Conservation (phyloP, 2,113 vertebrate genomes). For the Cottus gobio region DNA sequence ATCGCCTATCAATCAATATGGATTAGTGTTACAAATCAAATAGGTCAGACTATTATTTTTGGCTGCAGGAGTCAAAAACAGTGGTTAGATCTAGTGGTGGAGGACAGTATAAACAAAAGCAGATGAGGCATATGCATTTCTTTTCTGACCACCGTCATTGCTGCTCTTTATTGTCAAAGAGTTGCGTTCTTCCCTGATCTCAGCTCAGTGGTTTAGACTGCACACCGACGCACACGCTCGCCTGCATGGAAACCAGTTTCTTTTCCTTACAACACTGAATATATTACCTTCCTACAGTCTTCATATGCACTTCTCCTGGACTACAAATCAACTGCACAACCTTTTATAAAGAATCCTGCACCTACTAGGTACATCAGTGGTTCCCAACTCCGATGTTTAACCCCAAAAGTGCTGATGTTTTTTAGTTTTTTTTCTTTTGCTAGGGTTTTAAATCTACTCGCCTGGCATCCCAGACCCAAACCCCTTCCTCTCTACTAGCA, state of each 20-base stretch:
- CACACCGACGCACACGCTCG: constrained; percentile 31
- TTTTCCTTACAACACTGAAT: constrained; percentile 48
- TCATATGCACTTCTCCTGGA: constrained; percentile 51
- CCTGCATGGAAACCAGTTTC: constrained; percentile 50
- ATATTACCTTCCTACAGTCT: constrained; percentile 50
- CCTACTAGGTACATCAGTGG: constrained; percentile 42
- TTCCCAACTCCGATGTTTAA: constrained; percentile 41
- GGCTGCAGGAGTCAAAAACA: constrained; percentile 48
- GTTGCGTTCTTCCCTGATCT: constrained; percentile 75
- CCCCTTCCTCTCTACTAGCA: constrained; percentile 6
- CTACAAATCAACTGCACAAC: constrained; percentile 61
- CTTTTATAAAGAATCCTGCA: constrained; percentile 66
- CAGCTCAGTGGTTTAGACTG: constrained; percentile 59
- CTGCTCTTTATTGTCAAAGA: constrained; percentile 64
- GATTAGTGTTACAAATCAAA: constrained; percentile 51
- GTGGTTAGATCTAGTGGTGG: constrained; percentile 45
- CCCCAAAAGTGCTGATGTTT: constrained; percentile 14
- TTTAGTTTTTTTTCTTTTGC: not conserved
- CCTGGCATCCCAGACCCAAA: constrained; percentile 16
- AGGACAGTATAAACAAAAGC: constrained; percentile 33
- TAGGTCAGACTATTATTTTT: constrained; percentile 14
- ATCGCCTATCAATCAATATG: constrained; percentile 31
- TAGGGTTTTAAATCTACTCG: not conserved
- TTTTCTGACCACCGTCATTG: constrained; percentile 40
- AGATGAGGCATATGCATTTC: constrained; percentile 60